Conservation (phyloP, 1,140 invertebrate genomes). For the Drosophila persimilis region DNA sequence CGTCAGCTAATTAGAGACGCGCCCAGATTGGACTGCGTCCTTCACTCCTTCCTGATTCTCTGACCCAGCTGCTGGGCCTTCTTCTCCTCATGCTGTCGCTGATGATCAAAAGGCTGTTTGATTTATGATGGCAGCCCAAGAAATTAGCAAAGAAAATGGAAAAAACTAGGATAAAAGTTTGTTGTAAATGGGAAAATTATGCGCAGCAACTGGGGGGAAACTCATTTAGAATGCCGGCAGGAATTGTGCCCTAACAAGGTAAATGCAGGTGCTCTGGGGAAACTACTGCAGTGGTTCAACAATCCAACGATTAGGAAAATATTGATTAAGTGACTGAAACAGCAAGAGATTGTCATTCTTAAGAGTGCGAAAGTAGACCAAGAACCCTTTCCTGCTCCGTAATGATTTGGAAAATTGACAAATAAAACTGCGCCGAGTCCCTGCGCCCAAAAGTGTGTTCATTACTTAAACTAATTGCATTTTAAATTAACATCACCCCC, state of each 20-base stretch:
- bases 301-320: background rate
- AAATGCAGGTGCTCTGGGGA: slow-evolving; percentile 6
- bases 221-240: slow-evolving; percentile 65
- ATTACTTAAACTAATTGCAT: slow-evolving; percentile 82
- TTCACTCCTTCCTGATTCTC: background rate
- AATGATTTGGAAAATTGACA: slow-evolving; percentile 47
- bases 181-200: slow-evolving; percentile 73
- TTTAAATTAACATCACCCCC: slow-evolving; percentile 76
- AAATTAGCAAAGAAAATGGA: slow-evolving; percentile 59
- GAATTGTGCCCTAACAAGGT: slow-evolving; percentile 23
- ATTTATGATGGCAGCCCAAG: slow-evolving; percentile 73
- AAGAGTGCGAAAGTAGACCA: background rate
- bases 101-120: slow-evolving; percentile 78
- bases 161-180: slow-evolving; percentile 51
- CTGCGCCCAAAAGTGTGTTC: slow-evolving; percentile 67
- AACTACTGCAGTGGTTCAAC: background rate
- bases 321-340: background rate
- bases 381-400: background rate
- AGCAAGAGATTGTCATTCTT: background rate
- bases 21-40: slow-evolving; percentile 47
- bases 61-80: slow-evolving; percentile 8
- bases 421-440: slow-evolving; percentile 42
- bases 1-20: slow-evolving; percentile 71
- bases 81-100: slow-evolving; percentile 17
- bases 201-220: slow-evolving; percentile 57